These are phyloP conservation scores for Hirtodrosophila trivittata DNA, from an alignment of 2,888 invertebrate genomes.

Conservation along the genomic window DNA sequence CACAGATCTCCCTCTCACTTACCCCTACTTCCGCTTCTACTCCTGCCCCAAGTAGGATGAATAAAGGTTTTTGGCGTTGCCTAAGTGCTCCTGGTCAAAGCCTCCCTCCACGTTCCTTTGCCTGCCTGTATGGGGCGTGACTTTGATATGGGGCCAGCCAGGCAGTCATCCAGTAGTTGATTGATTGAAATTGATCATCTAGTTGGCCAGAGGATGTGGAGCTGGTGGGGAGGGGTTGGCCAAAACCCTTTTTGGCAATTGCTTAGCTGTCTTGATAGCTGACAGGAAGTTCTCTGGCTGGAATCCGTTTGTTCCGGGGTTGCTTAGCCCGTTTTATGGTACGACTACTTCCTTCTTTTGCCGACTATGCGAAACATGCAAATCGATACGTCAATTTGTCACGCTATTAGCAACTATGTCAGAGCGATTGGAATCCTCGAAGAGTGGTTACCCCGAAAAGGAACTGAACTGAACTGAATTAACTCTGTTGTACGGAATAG, in stretches of 20 bases:
- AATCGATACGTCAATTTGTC: constrained; percentile 72
- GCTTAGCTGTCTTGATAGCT: constrained; percentile 10
- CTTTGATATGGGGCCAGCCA: constrained; percentile 58
- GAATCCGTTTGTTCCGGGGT: background rate
- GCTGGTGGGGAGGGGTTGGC: background rate
- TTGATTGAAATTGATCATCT: constrained; percentile 76
- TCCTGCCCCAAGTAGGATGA: constrained; percentile 12
- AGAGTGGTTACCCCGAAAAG: constrained; percentile 1
- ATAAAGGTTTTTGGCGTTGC: constrained; percentile 53
- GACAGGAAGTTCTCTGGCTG: constrained; percentile 1
- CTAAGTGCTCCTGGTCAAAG: constrained; percentile 55
- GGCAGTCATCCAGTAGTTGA: constrained; percentile 50
- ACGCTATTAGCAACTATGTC: constrained; percentile 32
- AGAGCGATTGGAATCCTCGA: constrained; percentile 1
- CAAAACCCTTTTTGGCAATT: constrained; percentile 40
- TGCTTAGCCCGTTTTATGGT: background rate
- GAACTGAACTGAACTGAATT: constrained; percentile 1
- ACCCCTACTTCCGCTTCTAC: background rate
- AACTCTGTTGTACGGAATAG: constrained; percentile 4
- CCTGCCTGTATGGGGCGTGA: constrained; percentile 19
- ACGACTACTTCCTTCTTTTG: background rate
- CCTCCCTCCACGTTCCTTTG: background rate
- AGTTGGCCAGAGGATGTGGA: background rate
- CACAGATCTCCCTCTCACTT: constrained; percentile 43
- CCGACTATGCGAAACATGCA: constrained; percentile 42